Evolutionary conservation across 2,888 invertebrate genomes (phyloP).

Genomic region (Andricus quercusramuli): DNA sequence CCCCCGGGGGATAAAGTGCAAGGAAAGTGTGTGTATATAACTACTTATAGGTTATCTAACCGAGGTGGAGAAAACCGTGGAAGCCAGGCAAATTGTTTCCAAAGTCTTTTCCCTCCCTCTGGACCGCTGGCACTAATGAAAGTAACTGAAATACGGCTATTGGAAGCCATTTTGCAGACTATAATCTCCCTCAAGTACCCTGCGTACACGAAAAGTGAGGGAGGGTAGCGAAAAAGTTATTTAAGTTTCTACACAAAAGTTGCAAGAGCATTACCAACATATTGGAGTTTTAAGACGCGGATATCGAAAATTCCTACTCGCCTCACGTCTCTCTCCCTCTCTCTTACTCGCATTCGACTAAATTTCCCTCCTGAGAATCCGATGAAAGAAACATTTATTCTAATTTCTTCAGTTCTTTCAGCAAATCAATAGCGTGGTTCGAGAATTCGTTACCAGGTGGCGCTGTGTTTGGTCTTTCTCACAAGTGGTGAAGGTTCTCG

Average conservation of each 20-base stretch:
- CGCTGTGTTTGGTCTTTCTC: background rate
- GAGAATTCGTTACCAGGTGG: background rate
- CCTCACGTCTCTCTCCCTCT: background rate
- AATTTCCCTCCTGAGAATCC: background rate
- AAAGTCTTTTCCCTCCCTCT: slow-evolving; percentile 40
- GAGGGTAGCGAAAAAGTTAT: slow-evolving; percentile 33
- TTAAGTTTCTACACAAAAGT: slow-evolving; percentile 38
- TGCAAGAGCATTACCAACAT: slow-evolving; percentile 31
- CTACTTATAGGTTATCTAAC: slow-evolving; percentile 35
- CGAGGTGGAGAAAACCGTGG: slow-evolving; percentile 15
- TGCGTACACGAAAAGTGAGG: slow-evolving; percentile 29
- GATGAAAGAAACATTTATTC: background rate
- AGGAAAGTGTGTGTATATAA: slow-evolving; percentile 34
- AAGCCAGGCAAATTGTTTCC: slow-evolving; percentile 43
- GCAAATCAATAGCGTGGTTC: background rate
- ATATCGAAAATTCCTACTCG: slow-evolving; percentile 29
- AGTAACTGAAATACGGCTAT: slow-evolving; percentile 45
- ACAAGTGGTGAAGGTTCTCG: background rate
- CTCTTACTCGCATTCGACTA: slow-evolving; percentile 3
- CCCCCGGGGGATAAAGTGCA: slow-evolving; percentile 11
- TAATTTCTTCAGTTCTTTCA: background rate
- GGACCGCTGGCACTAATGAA: slow-evolving; percentile 40
- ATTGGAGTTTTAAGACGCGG: slow-evolving; percentile 30
- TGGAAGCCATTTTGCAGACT: slow-evolving; percentile 36
- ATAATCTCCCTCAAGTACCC: slow-evolving; percentile 38